Evolutionary conservation across 2,113 vertebrate species (phyloP).

Genomic region (Jaculus jaculus): DNA sequence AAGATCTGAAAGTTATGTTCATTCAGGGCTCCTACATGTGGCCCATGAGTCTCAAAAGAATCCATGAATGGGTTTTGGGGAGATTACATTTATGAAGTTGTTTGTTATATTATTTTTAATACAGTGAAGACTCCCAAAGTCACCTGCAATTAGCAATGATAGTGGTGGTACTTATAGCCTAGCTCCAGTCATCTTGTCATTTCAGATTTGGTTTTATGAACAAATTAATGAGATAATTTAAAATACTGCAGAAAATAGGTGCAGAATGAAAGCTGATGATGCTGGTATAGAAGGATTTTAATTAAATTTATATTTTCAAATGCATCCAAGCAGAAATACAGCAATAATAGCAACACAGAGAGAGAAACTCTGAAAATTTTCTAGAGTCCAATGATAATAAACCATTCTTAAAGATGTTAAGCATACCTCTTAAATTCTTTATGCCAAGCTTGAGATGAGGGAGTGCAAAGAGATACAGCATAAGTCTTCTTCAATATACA

Average conservation of each 20-base stretch:
- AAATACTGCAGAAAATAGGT: not conserved
- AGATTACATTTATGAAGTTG: not conserved
- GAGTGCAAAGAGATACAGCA: not conserved
- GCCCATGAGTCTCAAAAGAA: not conserved
- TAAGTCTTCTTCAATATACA: not conserved
- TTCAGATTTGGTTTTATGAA: not conserved
- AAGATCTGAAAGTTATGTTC: not conserved
- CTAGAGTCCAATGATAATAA: not conserved
- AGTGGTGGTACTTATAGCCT: not conserved
- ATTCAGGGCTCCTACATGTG: not conserved
- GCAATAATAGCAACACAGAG: constrained; percentile 15
- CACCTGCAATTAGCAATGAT: not conserved
- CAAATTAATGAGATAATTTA: not conserved
- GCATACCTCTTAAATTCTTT: not conserved
- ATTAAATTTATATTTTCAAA: constrained; percentile 16
- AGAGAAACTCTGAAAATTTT: not conserved
- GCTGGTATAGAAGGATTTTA: not conserved
- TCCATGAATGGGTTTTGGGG: not conserved
- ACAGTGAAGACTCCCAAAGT: not conserved
- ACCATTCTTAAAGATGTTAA: not conserved
- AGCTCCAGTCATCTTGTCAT: not conserved
- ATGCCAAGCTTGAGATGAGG: not conserved
- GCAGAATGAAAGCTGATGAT: not conserved
- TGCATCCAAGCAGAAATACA: not conserved
- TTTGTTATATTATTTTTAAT: not conserved